A percentile compares a stretch with the other conserved stretches of the same genome.
Conservation (phyloP, 2,888 invertebrate species). For the Crepidodera aurea region DNA sequence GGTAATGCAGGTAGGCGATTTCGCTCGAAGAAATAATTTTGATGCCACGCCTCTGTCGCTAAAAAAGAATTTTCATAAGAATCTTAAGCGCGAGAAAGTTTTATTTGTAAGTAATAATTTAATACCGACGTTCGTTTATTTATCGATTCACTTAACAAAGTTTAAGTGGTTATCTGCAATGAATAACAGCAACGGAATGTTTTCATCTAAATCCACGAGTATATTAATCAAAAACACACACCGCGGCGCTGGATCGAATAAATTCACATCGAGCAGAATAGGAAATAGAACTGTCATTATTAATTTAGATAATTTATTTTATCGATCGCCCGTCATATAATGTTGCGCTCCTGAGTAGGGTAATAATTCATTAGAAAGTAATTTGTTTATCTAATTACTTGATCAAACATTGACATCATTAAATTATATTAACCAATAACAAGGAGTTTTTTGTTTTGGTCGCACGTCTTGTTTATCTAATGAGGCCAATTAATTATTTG, state of each 20-base stretch:
- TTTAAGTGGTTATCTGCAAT: conserved; percentile 14
- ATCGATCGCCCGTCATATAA: conserved; percentile 33
- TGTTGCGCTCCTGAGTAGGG: conserved; percentile 30
- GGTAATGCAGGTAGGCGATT: too few species aligned
- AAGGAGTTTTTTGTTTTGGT: conserved; percentile 20
- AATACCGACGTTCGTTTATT: conserved; percentile 5
- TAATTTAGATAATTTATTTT: conserved; percentile 40
- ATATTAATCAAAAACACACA: conserved; percentile 8
- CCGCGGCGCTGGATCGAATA: conserved; percentile 7
- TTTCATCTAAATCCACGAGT: conserved; percentile 16
- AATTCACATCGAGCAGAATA: conserved; percentile 27
- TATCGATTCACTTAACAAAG: conserved; percentile 17
- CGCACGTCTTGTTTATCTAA: conserved; percentile 26
- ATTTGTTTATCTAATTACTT: conserved; percentile 41
- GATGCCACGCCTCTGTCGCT: background rate
- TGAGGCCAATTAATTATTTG: conserved; percentile 25
- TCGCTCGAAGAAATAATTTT: too few species aligned
- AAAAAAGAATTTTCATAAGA: background rate
- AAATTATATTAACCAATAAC: conserved; percentile 34
- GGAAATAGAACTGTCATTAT: conserved; percentile 36
- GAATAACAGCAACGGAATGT: conserved; percentile 4
- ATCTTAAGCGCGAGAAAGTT: background rate
- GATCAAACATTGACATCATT: conserved; percentile 35
- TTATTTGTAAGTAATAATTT: conserved; percentile 2
- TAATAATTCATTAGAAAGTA: conserved; percentile 38